Evolutionary conservation across 2,797 vertebrate species (phyloP), one percentile per base, ranked within the genome.

Genomic region (Neosalanx taihuensis): DNA sequence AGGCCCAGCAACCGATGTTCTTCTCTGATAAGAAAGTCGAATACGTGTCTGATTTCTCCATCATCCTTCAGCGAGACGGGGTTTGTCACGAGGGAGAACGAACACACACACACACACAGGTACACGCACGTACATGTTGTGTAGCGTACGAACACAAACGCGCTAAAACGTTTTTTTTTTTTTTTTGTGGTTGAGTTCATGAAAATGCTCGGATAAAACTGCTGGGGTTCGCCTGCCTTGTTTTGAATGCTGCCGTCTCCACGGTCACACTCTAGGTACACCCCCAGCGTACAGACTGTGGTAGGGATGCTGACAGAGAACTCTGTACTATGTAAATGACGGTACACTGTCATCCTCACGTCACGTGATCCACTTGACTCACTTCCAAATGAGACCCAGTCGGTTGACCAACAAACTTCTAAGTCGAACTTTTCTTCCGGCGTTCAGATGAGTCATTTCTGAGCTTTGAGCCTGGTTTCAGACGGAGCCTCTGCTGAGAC

Each of bases 61-160:
- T 17, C 51, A 53, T 53, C 51, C 37, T 41, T 41, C 37, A 41
- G 2, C 17, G 18, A 53, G 17, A 53, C 51, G 15, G 41, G 13
- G 18, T 18, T 53, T 41, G 37, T 53, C 51, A 53, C 15, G 4
- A 53, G 18, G 3, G 51, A 53, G 18, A 18, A 69, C 10, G 29
- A 67, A 69, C 58, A 62, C 31, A 69, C 61, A 74, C 63, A 31
- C 61, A 56, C n/a, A 66, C 15, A 26, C 64, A 29, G 23, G 18
- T 29, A 13, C 49, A 53, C 29, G 49, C 20, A 68, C 7, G 3
- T 64, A 35, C 72, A 30, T 15, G 1, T 17, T 49, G 49, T 5
- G 10, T 64, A 35, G 49, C 4, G 51, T 51, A 62, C 2, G 53
- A 41, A 58, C 13, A 26, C 57, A 61, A 13, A 18, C 57, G 30